Percentiles rank a stretch among this genome's conserved stretches.
Evolutionary conservation across 2,797 vertebrate species (phyloP).

Genomic region (Leucoraja ocellata): DNA sequence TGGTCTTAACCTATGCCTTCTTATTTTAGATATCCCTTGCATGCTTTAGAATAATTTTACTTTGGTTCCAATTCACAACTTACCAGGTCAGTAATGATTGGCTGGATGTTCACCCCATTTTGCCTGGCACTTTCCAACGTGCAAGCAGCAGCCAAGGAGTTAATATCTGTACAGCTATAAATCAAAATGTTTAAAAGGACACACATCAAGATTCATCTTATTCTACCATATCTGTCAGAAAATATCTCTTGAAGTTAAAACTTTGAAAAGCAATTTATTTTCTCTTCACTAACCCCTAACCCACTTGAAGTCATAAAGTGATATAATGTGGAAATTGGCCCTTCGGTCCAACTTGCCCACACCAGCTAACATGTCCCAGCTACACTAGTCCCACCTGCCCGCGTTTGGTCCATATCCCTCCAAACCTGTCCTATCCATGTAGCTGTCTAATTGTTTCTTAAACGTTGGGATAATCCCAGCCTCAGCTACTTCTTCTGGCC

Average conservation of each 20-base stretch:
- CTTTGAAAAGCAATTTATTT: background rate
- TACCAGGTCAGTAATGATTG: conserved; percentile 81
- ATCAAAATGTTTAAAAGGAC: background rate
- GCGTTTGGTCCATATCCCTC: too few relatives aligned
- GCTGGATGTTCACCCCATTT: conserved; percentile 71
- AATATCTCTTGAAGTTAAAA: background rate
- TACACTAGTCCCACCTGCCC: too few relatives aligned
- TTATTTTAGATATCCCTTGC: too few relatives aligned
- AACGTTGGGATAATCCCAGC: too few relatives aligned
- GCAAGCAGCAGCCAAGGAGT: conserved; percentile 72
- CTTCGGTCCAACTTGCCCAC: too few relatives aligned
- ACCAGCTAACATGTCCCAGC: too few relatives aligned
- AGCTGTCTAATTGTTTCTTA: too few relatives aligned
- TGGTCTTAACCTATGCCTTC: too few relatives aligned
- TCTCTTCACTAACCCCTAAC: background rate
- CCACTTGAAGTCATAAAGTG: too few relatives aligned
- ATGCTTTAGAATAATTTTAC: background rate
- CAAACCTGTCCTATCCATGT: too few relatives aligned
- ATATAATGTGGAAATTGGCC: too few relatives aligned
- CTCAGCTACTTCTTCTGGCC: too few relatives aligned
- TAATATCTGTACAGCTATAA: conserved; percentile 82
- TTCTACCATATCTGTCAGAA: background rate
- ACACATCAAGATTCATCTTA: background rate
- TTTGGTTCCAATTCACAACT: conserved; percentile 43
- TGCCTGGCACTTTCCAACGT: conserved; percentile 68